These are phyloP conservation scores for Oryzias curvinotus DNA, from an alignment of 2,113 vertebrate genomes.

Conservation along the genomic window DNA sequence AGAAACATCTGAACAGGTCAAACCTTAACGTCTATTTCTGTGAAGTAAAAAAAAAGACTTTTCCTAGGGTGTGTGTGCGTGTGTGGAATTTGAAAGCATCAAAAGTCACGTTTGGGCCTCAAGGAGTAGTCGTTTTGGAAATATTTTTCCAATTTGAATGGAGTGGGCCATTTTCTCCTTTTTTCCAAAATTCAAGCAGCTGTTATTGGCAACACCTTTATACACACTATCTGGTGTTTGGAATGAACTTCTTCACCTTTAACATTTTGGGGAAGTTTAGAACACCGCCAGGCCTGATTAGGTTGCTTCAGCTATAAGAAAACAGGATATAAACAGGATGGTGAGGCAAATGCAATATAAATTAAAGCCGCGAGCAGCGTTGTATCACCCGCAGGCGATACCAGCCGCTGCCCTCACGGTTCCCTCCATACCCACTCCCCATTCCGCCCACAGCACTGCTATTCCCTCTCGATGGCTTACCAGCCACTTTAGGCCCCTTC, in stretches of 20 bases:
- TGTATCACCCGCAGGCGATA: too few species aligned
- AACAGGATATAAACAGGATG: too few species aligned
- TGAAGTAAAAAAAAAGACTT: slow-evolving; percentile 34
- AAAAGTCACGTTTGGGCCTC: slow-evolving; percentile 46
- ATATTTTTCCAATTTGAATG: slow-evolving; percentile 39
- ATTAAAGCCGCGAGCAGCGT: too few species aligned
- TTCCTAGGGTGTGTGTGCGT: slow-evolving; percentile 31
- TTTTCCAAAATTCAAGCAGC: slow-evolving; percentile 59
- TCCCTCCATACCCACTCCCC: too few species aligned
- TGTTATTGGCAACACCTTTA: slow-evolving; percentile 41
- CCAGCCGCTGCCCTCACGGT: too few species aligned
- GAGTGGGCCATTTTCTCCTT: slow-evolving; percentile 14
- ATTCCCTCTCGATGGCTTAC: too few species aligned
- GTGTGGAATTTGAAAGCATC: background rate
- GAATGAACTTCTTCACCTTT: slow-evolving; percentile 26
- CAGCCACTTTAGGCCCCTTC: too few species aligned
- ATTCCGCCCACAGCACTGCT: too few species aligned
- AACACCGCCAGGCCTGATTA: too few species aligned
- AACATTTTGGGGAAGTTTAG: slow-evolving; percentile 15
- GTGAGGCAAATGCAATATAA: too few species aligned
- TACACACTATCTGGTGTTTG: slow-evolving; percentile 5
- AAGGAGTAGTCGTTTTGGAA: slow-evolving; percentile 27
- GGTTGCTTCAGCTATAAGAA: too few species aligned
- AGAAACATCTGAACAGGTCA: slow-evolving; percentile 32
- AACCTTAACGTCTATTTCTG: slow-evolving; percentile 23